Base-by-base conservation (phyloP, 2,888 invertebrate genomes). In the Pollenia angustigena region DNA sequence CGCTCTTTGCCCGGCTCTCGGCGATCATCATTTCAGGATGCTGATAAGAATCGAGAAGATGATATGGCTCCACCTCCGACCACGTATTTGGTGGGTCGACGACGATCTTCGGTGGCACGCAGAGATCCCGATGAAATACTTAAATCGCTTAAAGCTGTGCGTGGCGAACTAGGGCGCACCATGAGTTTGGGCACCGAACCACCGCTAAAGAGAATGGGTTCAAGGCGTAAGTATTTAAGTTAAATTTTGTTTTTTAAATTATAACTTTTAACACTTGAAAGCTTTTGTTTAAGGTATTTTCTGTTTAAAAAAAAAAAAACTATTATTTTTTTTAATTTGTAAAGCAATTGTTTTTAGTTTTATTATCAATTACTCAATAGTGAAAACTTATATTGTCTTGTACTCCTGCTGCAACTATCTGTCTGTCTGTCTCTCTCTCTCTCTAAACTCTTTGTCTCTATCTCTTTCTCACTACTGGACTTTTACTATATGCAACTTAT, bases 81-180 rank as follows among this genome's bases (percentile, higher is more conserved):
- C 4, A 90, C 94, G 16, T 96, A 95, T 91, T 94, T 95, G 89
- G 94, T 95, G 88, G 96, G 97, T 90, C 94, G 97, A 81, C 95
- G 97, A 56, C 95, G 97, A 82, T 97, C 97, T 90, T 97, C 97
- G 81, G 96, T 96, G 92, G 96, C 96, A 60, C 95, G 97, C 58
- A 95, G 97, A 89, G 97, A 97, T 93, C 97, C 97, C 1, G 97
- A 97, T 92, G 97, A 97, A 93, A 97, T 97, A 90, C 93, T 97
- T 88, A 96, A 96, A 90, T 96, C 96, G 44, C 93, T 97, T 89
- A 97, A 97, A 91, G 96, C 96, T 82, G 97, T 97, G 88, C 96
- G 96, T 91, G 97, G 97, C 72, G 97, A 97, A 92, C 94, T 97
- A 62, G 97, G 96, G 78, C 95, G 97, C 83, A 97, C 97, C 78